These are phyloP conservation scores for Bimastos eiseni DNA, from an alignment of 2,888 invertebrate genomes.

Conservation along the genomic window DNA sequence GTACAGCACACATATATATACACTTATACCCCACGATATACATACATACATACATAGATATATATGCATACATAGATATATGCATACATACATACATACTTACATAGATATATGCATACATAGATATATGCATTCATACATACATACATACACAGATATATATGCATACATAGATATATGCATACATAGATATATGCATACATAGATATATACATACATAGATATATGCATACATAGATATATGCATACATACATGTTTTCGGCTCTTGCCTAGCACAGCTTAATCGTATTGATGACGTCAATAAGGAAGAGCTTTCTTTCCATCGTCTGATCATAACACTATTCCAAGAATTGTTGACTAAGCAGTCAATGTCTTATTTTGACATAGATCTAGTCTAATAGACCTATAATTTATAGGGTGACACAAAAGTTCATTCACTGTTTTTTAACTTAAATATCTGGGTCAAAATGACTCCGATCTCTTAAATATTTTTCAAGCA, in stretches of 20 bases:
- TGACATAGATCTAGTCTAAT: too few species aligned
- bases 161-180: background rate
- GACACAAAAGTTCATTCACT: too few species aligned
- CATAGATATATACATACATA: background rate
- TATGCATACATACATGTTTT: background rate
- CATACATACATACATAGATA: too few species aligned
- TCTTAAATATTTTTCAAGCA: too few species aligned
- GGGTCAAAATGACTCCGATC: too few species aligned
- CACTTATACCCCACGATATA: too few species aligned
- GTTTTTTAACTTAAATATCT: too few species aligned
- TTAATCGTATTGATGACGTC: background rate
- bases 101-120: background rate
- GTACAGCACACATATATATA: too few species aligned
- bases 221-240: background rate
- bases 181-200: background rate
- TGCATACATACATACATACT: too few species aligned
- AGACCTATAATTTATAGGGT: too few species aligned
- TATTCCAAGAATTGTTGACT: background rate
- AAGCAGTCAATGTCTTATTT: too few species aligned
- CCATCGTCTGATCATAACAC: background rate
- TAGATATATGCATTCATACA: background rate
- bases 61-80: background rate
- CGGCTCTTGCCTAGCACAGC: background rate
- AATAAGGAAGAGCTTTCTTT: background rate
- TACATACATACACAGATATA: background rate